Percentiles rank a stretch among this genome's conserved stretches.
These are phyloP conservation scores for Orthosia incerta DNA, from an alignment of 2,888 invertebrate genomes.

Conservation along the genomic window DNA sequence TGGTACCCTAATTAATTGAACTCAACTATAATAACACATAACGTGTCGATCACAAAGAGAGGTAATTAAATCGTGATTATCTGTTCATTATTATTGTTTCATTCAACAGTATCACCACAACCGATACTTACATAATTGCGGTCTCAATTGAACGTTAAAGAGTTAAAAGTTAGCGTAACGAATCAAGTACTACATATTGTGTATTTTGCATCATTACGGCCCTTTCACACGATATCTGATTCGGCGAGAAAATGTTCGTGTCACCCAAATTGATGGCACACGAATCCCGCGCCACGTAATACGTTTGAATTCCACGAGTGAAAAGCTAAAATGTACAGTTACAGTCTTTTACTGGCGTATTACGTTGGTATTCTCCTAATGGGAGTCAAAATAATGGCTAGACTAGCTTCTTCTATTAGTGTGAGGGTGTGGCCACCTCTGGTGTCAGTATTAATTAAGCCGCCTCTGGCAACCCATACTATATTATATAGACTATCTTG, in stretches of 20 bases:
- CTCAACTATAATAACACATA: slow-evolving; percentile 6
- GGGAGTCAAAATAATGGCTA: not conserved
- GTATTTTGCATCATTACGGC: not conserved
- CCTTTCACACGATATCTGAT: not conserved
- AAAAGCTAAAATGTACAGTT: not conserved
- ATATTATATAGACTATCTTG: not conserved
- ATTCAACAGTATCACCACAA: not conserved
- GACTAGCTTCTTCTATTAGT: not conserved
- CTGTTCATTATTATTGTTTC: slow-evolving; percentile 15
- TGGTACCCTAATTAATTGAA: slow-evolving; percentile 8
- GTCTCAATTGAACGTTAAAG: slow-evolving; percentile 1
- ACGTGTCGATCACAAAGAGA: slow-evolving; percentile 12
- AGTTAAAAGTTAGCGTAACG: not conserved
- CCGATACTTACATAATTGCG: not conserved
- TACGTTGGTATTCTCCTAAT: not conserved
- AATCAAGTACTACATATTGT: not conserved
- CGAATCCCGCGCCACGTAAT: not conserved
- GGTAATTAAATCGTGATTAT: slow-evolving; percentile 10
- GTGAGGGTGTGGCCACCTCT: no score
- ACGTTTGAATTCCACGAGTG: not conserved
- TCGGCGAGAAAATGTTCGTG: not conserved
- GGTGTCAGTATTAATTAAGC: no score
- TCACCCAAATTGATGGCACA: slow-evolving; percentile 7
- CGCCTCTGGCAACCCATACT: no score
- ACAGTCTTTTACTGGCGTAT: not conserved